These are phyloP conservation scores for Aphaenogaster ashmeadi DNA, from an alignment of 1,140 invertebrate genomes.

Conservation along the genomic window DNA sequence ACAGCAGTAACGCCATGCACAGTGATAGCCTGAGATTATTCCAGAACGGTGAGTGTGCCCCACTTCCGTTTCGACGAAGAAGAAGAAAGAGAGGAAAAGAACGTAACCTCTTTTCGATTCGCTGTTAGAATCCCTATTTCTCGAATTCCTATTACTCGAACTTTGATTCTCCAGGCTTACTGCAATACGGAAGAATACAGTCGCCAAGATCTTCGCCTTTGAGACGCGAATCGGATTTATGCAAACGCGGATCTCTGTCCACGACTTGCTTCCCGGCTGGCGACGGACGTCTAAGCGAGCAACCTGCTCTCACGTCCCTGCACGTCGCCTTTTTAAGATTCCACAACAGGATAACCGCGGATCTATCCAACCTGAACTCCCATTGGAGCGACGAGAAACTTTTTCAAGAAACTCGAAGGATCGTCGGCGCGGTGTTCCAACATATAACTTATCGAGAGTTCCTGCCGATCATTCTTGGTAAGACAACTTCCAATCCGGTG, in stretches of 20 bases:
- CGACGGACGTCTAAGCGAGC: conserved; percentile 94
- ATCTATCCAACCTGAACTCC: conserved; percentile 92
- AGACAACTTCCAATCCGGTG: conserved; percentile 40
- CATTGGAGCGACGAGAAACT: conserved; percentile 96
- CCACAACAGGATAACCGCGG: conserved; percentile 95
- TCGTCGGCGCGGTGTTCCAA: conserved; percentile 94
- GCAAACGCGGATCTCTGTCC: conserved; percentile 90
- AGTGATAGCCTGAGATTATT: conserved; percentile 92
- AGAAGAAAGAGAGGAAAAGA: background rate
- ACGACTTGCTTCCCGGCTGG: conserved; percentile 92
- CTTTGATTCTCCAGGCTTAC: conserved; percentile 86
- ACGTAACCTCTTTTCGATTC: background rate
- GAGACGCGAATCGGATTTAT: conserved; percentile 88
- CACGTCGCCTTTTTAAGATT: conserved; percentile 96
- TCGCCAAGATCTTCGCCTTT: conserved; percentile 88
- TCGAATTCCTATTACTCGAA: background rate
- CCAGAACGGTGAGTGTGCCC: conserved; percentile 88
- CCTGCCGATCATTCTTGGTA: conserved; percentile 94
- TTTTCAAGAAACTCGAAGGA: conserved; percentile 95
- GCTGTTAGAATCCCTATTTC: background rate
- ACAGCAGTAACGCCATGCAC: conserved; percentile 94
- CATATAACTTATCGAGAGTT: conserved; percentile 97
- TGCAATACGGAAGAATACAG: conserved; percentile 90
- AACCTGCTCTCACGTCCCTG: conserved; percentile 94
- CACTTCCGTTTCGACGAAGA: background rate